Evolutionary conservation across 2,113 vertebrate species (phyloP).

Genomic region (Columbina picui): DNA sequence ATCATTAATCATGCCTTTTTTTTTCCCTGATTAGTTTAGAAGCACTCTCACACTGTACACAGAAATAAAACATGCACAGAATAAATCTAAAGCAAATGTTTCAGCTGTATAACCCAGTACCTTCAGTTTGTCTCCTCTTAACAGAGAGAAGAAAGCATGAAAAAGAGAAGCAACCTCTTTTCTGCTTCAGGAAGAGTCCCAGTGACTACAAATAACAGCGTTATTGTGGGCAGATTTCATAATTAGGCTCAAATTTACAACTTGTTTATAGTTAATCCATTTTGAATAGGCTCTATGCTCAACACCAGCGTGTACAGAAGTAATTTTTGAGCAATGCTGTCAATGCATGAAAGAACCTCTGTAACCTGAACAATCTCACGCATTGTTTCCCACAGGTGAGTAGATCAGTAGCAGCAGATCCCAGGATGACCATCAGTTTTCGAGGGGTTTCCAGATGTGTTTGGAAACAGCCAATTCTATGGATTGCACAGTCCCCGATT

Average conservation of each 20-base stretch:
- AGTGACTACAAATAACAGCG: neutral
- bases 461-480: neutral
- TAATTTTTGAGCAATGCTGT: neutral
- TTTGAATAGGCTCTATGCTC: neutral
- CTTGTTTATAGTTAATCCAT: neutral
- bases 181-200: neutral
- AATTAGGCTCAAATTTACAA: neutral
- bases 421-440: neutral
- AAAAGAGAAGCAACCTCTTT: neutral
- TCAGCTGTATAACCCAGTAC: neutral
- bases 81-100: neutral
- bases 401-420: neutral
- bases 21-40: neutral
- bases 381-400: neutral
- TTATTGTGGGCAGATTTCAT: neutral
- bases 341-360: neutral
- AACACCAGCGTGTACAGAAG: neutral
- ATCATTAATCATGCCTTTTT: neutral
- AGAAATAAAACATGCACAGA: neutral
- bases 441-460: neutral
- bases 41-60: neutral
- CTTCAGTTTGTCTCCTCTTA: neutral
- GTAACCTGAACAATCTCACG: neutral
- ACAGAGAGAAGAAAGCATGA: neutral
- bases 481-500: neutral